Base-by-base conservation (phyloP, 2,113 vertebrate genomes). In the Chaenogobius annularis region DNA sequence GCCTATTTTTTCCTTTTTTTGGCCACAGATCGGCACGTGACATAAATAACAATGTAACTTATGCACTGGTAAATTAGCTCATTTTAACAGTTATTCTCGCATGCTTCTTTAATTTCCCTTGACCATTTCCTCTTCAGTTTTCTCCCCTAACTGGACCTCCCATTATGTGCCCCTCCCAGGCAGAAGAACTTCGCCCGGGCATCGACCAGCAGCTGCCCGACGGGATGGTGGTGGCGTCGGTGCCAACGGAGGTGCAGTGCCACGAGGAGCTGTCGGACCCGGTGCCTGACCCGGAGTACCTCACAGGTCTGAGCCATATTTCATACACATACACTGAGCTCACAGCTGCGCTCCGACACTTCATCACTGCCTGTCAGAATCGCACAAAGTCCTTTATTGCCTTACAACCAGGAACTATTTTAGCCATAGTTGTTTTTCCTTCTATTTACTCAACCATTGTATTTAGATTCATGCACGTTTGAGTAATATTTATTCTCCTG, bases 121-220 rank as follows among this genome's bases (percentile, higher is more conserved):
- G 10, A 55, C 19, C n/a, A 55, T 22, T 22, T 4, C 54, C 54
- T 23, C 54, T 22, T 23, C 23, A 37, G 31, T 19, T 47, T 40
- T 58, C n/a, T 37, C 20, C 26, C 12, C 23, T 3, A 86, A 78
- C n/a, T 19, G 54, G 1, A 68, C 48, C 40, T 69, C 52, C 68
- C 61, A 12, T 80, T 63, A 14, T 69, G 50, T 82, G 44, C 66
- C 61, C 72, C 31, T 84, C 66, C 44, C 87, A 99, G 98, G 87
- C 96, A 96, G 92, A 98, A 96, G 92, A 99, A 98, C 90, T 98
- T 97, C 92, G 97, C 96, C 77, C 92, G 96, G 96, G 97, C 78
- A 93, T 98, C 79, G 96, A 97, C 77, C 96, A 98, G 89, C 98
- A 98, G 84, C 94, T 99, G 75, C 98, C 98, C 0, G 98, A 99